Evolutionary conservation across 2,888 invertebrate species (phyloP), one percentile per base, ranked within the genome.

Genomic region (Plutella xylostella): DNA sequence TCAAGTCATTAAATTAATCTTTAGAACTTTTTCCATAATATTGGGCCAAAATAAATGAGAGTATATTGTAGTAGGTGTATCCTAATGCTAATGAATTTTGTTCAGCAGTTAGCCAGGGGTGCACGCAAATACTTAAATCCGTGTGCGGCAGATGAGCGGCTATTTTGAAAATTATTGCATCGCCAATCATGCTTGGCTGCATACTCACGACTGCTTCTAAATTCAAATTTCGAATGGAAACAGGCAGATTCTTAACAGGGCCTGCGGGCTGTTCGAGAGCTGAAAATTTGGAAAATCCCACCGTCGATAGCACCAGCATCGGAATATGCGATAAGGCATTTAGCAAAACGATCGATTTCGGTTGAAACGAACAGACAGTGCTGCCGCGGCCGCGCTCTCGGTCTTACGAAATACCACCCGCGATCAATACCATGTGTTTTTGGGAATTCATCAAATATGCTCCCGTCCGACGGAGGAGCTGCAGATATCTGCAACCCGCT

Each of bases 241-340:
- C 54, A 55, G 45, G 45, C 57, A 63, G 72, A 80, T 80, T 79
- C 80, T 80, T 78, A 79, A 75, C 79, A 63, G 72, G 68, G 70
- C 49, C 74, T 67, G 52, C 61, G 51, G 67, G 72, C 68, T 49
- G 51, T 54, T 50, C 56, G 60, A 58, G 57, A 56, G 61, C 62
- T 65, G 78, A 80, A 82, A 82, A 82, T 82, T 72, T 76, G 72
- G 74, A 72, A 77, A 78, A 78, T 80, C 65, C 67, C 66, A 59
- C 72, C 68, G 61, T 70, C 71, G 63, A 72, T 73, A 71, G 74
- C 68, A 74, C 75, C 67, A 68, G 70, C 58, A 71, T 62, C 62
- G 65, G 69, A 78, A 70, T 80, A 77, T 74, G 78, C 69, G 61
- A 63, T 75, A 68, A 70, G 76, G 78, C 63, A 80, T 82, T 79